Conservation (phyloP, 2,888 invertebrate genomes). For the Drosophila demipolita region DNA sequence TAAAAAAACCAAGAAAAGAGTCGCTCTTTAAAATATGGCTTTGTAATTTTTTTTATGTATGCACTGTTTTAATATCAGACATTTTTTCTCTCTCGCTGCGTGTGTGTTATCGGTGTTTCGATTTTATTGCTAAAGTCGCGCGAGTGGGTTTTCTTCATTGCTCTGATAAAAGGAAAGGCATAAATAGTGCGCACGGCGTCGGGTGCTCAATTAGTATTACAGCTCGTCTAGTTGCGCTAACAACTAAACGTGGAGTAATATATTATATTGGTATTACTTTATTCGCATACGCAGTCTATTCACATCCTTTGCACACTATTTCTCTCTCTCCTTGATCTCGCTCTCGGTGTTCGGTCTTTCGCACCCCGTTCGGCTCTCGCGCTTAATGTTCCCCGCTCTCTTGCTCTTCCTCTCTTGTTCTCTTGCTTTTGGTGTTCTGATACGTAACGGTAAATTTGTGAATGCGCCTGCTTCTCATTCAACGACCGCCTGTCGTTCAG, state of each 20-base stretch:
- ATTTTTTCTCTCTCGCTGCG: background rate
- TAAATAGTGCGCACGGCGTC: conserved; percentile 60
- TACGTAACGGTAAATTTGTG: conserved; percentile 45
- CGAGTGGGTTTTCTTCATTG: conserved; percentile 12
- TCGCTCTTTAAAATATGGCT: conserved; percentile 53
- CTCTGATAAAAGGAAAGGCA: conserved; percentile 60
- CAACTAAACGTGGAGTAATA: conserved; percentile 26
- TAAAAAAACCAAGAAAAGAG: conserved; percentile 24
- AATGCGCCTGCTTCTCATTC: background rate
- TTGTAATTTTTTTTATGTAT: conserved; percentile 25
- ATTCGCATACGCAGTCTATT: background rate
- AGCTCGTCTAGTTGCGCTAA: conserved; percentile 48
- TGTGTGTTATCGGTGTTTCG: conserved; percentile 45
- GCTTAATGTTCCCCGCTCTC: background rate
- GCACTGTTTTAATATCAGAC: conserved; percentile 7
- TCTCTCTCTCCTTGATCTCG: background rate
- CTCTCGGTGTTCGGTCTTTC: background rate
- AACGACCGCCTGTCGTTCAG: conserved; percentile 29
- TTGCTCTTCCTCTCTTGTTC: background rate
- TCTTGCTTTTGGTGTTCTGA: background rate
- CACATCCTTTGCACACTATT: conserved; percentile 33
- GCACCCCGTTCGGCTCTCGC: background rate
- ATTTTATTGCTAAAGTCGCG: conserved; percentile 29
- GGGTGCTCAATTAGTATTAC: conserved; percentile 60
- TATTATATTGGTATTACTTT: background rate